Conservation (phyloP, 2,113 vertebrate genomes). For the Oceanites oceanicus region DNA sequence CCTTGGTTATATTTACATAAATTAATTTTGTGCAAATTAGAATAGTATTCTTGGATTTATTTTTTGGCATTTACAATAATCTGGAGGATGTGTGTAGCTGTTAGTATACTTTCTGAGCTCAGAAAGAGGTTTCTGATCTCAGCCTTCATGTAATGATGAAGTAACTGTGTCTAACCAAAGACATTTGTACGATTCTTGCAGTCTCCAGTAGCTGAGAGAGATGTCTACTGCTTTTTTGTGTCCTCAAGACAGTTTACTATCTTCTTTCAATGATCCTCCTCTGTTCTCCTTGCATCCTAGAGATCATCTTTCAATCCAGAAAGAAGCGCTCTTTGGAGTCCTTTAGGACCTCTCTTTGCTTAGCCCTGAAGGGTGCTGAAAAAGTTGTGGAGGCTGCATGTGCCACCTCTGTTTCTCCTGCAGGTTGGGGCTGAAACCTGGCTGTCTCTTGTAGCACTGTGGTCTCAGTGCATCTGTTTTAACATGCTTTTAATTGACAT, state of each 20-base stretch:
- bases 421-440: not conserved
- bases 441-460: not conserved
- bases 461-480: not conserved
- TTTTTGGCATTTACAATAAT: not conserved
- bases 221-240: not conserved
- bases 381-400: not conserved
- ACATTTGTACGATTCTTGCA: not conserved
- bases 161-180: not conserved
- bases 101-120: not conserved
- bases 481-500: slow-evolving; percentile 7
- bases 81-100: not conserved
- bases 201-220: not conserved
- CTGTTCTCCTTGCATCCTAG: not conserved
- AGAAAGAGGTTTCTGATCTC: not conserved
- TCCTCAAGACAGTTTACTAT: not conserved
- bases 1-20: not conserved
- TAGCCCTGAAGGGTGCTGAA: not conserved
- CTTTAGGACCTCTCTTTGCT: not conserved
- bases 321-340: not conserved
- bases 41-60: not conserved
- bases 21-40: not conserved
- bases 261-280: not conserved
- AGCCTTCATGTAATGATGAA: not conserved
- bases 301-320: not conserved
- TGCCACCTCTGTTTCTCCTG: not conserved